These are phyloP conservation scores for Apamea monoglypha DNA, from an alignment of 2,888 invertebrate species.

Conservation along the genomic window DNA sequence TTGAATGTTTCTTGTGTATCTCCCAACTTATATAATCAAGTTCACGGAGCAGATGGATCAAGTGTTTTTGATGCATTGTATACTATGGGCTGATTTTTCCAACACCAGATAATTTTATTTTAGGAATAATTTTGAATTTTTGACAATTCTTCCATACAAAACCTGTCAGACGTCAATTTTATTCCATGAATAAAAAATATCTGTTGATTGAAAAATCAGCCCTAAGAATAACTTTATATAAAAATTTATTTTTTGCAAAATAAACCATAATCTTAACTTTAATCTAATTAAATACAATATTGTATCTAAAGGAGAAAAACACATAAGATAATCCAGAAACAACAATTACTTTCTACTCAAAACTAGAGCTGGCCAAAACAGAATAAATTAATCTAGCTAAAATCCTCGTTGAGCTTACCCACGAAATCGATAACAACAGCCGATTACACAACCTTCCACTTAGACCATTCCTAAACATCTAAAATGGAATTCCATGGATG, in stretches of 20 bases:
- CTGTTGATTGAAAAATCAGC: no score
- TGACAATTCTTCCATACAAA: no score
- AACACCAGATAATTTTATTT: no score
- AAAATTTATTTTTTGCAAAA: no score
- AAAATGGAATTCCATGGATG: slow-evolving; percentile 21
- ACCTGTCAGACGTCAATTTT: no score
- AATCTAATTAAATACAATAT: neutral
- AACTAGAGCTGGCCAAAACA: neutral
- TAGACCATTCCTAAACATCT: slow-evolving; percentile 2
- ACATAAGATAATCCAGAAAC: slow-evolving; percentile 1
- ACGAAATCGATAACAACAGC: slow-evolving; percentile 36
- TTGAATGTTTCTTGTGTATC: neutral
- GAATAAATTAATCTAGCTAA: slow-evolving; percentile 53
- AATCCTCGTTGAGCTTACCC: slow-evolving; percentile 13
- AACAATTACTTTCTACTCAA: neutral
- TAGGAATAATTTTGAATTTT: no score
- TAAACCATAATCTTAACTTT: no score
- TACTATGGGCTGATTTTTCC: no score
- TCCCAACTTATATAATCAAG: neutral
- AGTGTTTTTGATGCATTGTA: neutral
- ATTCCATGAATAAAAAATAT: no score
- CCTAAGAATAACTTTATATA: no score
- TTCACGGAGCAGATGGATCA: neutral
- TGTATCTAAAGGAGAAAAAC: neutral
- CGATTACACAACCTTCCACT: slow-evolving; percentile 13